These are phyloP conservation scores for Garrulus glandarius DNA, from an alignment of 2,797 vertebrate genomes.

Conservation along the genomic window DNA sequence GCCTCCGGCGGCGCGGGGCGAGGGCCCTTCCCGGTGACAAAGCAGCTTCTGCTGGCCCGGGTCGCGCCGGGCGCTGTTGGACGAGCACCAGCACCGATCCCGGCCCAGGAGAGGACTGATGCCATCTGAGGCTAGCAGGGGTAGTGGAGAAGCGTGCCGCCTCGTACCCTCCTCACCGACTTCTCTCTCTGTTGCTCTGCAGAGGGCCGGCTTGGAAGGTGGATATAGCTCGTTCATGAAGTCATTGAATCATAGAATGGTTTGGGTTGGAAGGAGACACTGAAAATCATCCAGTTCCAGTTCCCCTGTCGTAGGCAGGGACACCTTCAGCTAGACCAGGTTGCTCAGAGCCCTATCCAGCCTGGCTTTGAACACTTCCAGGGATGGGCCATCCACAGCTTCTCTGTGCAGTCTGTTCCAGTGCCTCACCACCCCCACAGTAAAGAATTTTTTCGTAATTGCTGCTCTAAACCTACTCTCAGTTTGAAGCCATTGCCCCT, in stretches of 20 bases:
- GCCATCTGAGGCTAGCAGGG: fast-evolving
- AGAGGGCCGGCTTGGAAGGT: neutral
- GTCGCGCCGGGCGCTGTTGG: neutral
- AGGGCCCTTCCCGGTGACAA: neutral
- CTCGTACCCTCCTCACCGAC: fast-evolving
- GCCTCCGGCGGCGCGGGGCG: neutral
- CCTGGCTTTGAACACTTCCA: neutral
- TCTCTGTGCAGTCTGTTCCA: neutral
- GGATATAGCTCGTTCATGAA: neutral
- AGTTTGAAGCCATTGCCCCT: neutral
- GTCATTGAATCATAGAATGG: neutral
- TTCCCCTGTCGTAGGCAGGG: neutral
- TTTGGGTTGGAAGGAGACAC: neutral
- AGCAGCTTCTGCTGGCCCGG: neutral
- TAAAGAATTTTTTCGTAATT: neutral
- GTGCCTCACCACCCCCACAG: neutral
- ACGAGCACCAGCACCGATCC: neutral
- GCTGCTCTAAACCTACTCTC: neutral
- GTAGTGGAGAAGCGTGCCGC: neutral
- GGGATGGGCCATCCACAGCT: neutral
- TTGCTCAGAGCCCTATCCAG: neutral
- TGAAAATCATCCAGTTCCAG: neutral
- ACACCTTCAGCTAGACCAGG: neutral
- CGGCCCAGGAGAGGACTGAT: neutral
- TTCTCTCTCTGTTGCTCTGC: neutral